Evolutionary conservation across 1,140 invertebrate genomes (phyloP).

Genomic region (Hycleus cichorii): DNA sequence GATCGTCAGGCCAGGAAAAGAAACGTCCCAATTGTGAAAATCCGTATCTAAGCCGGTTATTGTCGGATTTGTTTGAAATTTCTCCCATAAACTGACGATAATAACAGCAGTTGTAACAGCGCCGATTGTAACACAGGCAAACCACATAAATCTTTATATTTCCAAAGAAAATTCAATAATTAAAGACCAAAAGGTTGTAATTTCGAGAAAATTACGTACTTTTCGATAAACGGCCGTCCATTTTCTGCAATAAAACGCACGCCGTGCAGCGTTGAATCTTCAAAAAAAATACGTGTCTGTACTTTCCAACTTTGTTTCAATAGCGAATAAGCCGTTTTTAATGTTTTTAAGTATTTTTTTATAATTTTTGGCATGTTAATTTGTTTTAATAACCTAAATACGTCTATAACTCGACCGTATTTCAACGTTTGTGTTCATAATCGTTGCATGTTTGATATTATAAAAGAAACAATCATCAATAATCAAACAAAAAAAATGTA

Average conservation of each 20-base stretch:
- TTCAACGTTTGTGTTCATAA: too few species aligned
- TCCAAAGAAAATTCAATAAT: conserved; percentile 20
- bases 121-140: conserved; percentile 57
- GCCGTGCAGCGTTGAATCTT: conserved; percentile 62
- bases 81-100: conserved; percentile 65
- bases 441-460: too few species aligned
- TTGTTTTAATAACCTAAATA: too few species aligned
- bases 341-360: too few species aligned
- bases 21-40: conserved; percentile 66
- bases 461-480: too few species aligned
- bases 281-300: conserved; percentile 61
- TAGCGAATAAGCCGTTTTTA: background rate
- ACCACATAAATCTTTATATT: conserved; percentile 59
- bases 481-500: too few species aligned
- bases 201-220: conserved; percentile 37
- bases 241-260: conserved; percentile 62
- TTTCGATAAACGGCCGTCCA: conserved; percentile 59
- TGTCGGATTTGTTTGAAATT: conserved; percentile 71
- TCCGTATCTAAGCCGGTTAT: conserved; percentile 68
- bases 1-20: conserved; percentile 60
- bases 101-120: conserved; percentile 58
- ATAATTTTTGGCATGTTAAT: too few species aligned
- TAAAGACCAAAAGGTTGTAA: background rate
- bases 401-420: too few species aligned
- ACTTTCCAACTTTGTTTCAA: conserved; percentile 50